These are phyloP conservation scores for Varanus salvator DNA, from an alignment of 2,113 vertebrate species.

Conservation along the genomic window DNA sequence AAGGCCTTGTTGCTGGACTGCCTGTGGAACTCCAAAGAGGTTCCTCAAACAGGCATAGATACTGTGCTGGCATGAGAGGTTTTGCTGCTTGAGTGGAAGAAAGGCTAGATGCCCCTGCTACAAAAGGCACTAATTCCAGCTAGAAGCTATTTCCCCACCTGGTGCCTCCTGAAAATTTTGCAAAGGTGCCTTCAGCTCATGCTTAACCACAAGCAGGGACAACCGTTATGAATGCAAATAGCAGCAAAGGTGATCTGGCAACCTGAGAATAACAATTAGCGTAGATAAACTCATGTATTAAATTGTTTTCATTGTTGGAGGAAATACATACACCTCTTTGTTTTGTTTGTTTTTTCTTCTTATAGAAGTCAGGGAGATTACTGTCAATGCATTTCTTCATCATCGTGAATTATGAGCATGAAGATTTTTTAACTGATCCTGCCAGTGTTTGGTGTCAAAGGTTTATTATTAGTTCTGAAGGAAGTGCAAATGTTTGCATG, in stretches of 20 bases:
- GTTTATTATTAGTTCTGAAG: conserved; percentile 55
- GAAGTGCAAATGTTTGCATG: conserved; percentile 58
- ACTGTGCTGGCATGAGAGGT: background rate
- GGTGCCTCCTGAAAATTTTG: background rate
- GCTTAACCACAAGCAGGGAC: background rate
- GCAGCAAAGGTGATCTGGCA: background rate
- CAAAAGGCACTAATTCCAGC: background rate
- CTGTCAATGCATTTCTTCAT: background rate
- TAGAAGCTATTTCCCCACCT: background rate
- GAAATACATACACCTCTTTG: background rate
- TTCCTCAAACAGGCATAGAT: background rate
- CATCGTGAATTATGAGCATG: background rate
- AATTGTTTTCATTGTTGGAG: background rate
- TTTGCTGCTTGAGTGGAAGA: background rate
- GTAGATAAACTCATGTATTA: background rate
- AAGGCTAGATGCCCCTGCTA: background rate
- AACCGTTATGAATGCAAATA: background rate
- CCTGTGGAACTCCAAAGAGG: background rate
- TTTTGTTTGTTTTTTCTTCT: background rate
- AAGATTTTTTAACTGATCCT: background rate
- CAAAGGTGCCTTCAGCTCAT: background rate
- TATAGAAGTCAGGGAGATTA: background rate
- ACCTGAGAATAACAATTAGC: background rate
- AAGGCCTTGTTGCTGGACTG: background rate
- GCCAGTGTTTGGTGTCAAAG: background rate